Evolutionary conservation across 2,797 vertebrate species (phyloP), one percentile per base, ranked within the genome.

Genomic region (Nasua narica): DNA sequence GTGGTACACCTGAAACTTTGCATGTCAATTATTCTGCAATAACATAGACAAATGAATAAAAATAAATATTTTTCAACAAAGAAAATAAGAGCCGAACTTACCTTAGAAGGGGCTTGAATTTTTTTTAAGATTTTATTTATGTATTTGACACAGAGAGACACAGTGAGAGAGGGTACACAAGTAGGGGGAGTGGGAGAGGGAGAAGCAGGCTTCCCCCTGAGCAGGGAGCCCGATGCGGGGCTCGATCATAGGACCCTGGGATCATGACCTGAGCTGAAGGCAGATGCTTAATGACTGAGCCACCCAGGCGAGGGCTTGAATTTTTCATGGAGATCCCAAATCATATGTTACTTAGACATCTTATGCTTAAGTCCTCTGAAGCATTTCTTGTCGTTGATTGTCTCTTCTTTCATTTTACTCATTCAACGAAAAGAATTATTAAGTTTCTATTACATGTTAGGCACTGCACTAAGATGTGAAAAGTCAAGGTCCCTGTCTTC

Each of bases 341-440:
- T 86, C 43, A 56, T 27, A 94, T 76, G 94, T 87, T 94, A n/a
- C 52, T 88, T 79, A 56, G 23, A 88, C 23, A 29, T 84, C 74
- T 74, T 86, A 21, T 82, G 67, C 50, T 94, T 76, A 90, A 72
- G 48, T 78, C 54, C 48, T 87, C 62, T 58, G 54, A 95, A 93
- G 70, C 46, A 93, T 90, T 92, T 97, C 54, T 50, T 95, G 48
- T 93, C 84, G 90, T 35, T 86, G 43, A 84, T 78, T 16, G 81
- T 50, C 16, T 52, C 40, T 87, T 84, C 16, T 87, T 95, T 92
- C 35, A 82, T 70, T 97, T 91, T 86, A 96, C 54, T 87, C 67
- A 62, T 70, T 82, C 7, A 90, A 81, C 32, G 56, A 87, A 77
- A 96, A 70, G 35, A 95, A 79, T 25, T 58, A 90, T 21, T 74